A percentile compares a stretch with the other conserved stretches of the same genome.
phyloP scores from a whole-genome alignment of 1,140 invertebrate genomes.

The Vanessa tameamea region DNA sequence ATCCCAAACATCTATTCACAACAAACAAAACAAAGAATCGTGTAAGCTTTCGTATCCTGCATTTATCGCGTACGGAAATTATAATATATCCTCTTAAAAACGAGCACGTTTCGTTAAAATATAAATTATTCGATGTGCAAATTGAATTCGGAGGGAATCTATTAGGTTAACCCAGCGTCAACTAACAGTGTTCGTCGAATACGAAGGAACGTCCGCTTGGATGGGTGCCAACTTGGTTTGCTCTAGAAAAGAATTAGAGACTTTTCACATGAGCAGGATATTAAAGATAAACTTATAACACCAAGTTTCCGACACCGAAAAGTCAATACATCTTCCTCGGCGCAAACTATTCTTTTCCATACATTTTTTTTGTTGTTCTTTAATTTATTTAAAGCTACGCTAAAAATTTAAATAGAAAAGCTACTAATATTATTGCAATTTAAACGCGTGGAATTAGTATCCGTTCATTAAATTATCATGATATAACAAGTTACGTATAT shows the following conservation, averaged over 20 bases:
- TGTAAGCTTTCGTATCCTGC: not conserved
- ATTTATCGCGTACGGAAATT: not conserved
- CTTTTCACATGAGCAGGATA: slow-evolving; percentile 31
- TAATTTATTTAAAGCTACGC: too few species aligned
- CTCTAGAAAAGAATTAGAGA: slow-evolving; percentile 38
- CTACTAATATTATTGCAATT: too few species aligned
- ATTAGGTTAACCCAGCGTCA: slow-evolving; percentile 64
- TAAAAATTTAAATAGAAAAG: too few species aligned
- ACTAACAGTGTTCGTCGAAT: slow-evolving; percentile 53
- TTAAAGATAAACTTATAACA: not conserved
- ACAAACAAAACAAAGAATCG: not conserved
- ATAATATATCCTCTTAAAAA: not conserved
- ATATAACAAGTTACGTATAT: too few species aligned
- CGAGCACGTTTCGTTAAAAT: slow-evolving; percentile 13
- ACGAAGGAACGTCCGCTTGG: slow-evolving; percentile 52
- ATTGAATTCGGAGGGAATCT: slow-evolving; percentile 56
- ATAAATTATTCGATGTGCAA: slow-evolving; percentile 31
- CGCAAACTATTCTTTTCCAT: too few species aligned
- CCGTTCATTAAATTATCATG: too few species aligned
- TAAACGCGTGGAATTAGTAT: too few species aligned
- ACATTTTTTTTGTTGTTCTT: too few species aligned
- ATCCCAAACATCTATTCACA: not conserved
- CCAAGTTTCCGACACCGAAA: too few species aligned
- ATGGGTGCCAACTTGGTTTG: slow-evolving; percentile 35
- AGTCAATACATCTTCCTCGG: not conserved